Evolutionary conservation across 1,140 invertebrate genomes (phyloP).

Genomic region (Proales similis): DNA sequence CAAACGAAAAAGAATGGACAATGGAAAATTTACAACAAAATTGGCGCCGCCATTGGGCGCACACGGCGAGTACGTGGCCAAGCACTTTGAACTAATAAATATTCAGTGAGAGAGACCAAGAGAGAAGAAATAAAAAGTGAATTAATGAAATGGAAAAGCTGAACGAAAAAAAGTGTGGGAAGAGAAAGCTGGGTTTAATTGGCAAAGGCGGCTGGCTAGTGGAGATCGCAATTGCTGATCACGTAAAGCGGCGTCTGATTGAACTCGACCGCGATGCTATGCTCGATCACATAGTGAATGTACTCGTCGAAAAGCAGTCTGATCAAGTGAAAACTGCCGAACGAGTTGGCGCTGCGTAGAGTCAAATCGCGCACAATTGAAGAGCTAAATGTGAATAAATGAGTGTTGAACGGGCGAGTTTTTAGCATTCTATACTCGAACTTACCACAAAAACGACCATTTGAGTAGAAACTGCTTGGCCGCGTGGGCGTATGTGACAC

Average conservation of each 20-base stretch:
- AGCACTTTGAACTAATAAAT: too few relatives aligned
- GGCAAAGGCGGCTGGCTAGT: neutral
- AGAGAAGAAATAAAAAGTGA: too few relatives aligned
- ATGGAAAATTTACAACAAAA: too few relatives aligned
- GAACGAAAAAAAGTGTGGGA: neutral
- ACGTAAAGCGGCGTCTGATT: constrained; percentile 9
- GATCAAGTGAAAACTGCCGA: constrained; percentile 97
- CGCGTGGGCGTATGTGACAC: constrained; percentile 60
- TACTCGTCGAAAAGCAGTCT: constrained; percentile 95
- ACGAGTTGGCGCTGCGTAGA: constrained; percentile 86
- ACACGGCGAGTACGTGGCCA: too few relatives aligned
- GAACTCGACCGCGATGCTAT: constrained; percentile 70
- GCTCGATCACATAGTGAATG: constrained; percentile 96
- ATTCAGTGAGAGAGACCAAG: too few relatives aligned
- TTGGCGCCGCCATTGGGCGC: too few relatives aligned
- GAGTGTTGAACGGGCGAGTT: too few relatives aligned
- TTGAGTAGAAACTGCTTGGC: constrained; percentile 82
- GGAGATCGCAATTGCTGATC: constrained; percentile 13
- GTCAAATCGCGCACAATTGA: constrained; percentile 92
- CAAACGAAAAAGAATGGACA: too few relatives aligned
- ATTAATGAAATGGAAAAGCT: too few relatives aligned
- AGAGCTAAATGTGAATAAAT: constrained; percentile 65
- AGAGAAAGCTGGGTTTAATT: neutral
- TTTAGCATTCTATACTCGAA: constrained; percentile 8
- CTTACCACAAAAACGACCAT: constrained; percentile 99